Percentiles rank a stretch among this genome's conserved stretches.
Conservation (phyloP, 2,113 vertebrate genomes). For the Odontesthes bonariensis region DNA sequence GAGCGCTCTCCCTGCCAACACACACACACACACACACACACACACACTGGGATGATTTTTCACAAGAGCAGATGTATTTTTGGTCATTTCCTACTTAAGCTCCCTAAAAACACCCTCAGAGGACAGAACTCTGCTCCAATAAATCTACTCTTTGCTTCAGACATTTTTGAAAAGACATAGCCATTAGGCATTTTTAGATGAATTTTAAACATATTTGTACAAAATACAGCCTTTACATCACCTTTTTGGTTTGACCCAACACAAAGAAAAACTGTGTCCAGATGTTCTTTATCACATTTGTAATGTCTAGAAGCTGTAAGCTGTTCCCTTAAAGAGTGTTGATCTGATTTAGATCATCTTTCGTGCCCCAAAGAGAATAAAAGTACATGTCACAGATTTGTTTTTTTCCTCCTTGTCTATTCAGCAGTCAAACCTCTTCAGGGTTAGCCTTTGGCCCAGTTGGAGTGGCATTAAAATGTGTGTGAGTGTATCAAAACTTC, state of each 20-base stretch:
- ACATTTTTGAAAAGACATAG: not conserved
- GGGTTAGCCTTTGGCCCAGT: too few species aligned
- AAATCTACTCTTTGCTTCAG: not conserved
- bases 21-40: not conserved
- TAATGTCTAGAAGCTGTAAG: not conserved
- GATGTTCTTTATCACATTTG: not conserved
- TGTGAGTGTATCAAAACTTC: too few species aligned
- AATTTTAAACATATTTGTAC: not conserved
- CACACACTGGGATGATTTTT: not conserved
- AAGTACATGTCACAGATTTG: not conserved
- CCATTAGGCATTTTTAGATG: not conserved
- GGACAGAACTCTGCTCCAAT: not conserved
- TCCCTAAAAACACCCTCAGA: not conserved
- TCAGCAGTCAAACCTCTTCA: not conserved
- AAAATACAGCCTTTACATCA: not conserved
- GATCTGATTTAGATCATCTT: not conserved
- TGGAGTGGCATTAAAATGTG: too few species aligned
- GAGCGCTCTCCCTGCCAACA: not conserved
- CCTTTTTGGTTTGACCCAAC: accelerated
- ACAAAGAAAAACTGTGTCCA: not conserved
- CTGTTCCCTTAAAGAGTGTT: not conserved
- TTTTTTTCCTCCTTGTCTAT: not conserved
- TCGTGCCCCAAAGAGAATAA: not conserved
- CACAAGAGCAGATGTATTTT: not conserved
- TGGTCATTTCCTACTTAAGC: not conserved